A percentile compares a stretch with the other conserved stretches of the same genome.
phyloP scores from a whole-genome alignment of 2,888 invertebrate genomes.

The Drosophila buzzatii region DNA sequence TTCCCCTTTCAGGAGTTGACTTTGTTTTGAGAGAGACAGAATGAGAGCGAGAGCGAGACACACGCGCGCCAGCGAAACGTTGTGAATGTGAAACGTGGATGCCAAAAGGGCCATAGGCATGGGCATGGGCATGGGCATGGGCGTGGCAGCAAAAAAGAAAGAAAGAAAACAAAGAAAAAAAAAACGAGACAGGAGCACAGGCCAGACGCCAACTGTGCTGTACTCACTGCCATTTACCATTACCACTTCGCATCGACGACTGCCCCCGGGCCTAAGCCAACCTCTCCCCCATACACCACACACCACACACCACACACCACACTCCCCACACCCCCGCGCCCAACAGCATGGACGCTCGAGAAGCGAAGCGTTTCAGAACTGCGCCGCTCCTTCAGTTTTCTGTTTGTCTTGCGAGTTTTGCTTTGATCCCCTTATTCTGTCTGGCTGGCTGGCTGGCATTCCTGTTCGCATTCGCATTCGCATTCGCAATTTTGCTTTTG shows the following conservation, averaged over 20 bases:
- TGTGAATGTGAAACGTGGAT: constrained; percentile 56
- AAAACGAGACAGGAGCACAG: constrained; percentile 73
- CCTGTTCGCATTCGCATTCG: constrained; percentile 38
- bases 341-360: not conserved
- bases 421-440: constrained; percentile 78
- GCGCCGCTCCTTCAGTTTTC: constrained; percentile 40
- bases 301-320: too few species aligned
- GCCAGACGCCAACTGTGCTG: constrained; percentile 50
- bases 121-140: constrained; percentile 33
- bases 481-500: constrained; percentile 52
- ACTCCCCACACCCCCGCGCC: too few species aligned
- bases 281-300: not conserved
- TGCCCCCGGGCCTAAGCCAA: constrained; percentile 29
- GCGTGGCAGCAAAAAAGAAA: constrained; percentile 56
- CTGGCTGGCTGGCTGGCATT: constrained; percentile 51
- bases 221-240: constrained; percentile 42
- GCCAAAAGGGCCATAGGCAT: constrained; percentile 38
- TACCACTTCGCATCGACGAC: constrained; percentile 54
- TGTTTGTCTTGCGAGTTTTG: constrained; percentile 71
- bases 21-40: constrained; percentile 51
- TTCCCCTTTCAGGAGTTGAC: constrained; percentile 70
- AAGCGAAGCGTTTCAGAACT: constrained; percentile 25
- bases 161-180: not conserved
- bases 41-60: constrained; percentile 25
- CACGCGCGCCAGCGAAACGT: constrained; percentile 36